Conservation (phyloP, 2,113 vertebrate species). For the Silurus asotus region DNA sequence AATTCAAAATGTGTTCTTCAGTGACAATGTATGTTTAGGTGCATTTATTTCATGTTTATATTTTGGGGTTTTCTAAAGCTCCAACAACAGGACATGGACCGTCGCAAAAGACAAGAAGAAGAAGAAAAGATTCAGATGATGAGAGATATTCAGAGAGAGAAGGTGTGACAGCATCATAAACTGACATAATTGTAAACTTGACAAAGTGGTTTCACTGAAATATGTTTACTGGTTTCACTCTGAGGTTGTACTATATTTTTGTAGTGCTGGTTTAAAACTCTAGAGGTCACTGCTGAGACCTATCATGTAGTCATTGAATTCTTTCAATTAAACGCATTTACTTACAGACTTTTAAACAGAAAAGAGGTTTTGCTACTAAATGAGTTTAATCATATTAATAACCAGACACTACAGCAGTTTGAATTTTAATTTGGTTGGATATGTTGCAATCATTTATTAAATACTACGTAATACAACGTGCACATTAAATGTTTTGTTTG, state of each 20-base stretch:
- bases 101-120: slow-evolving; percentile 73
- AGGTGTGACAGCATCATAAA: slow-evolving; percentile 66
- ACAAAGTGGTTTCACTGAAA: background rate
- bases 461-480: background rate
- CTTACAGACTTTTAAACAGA: slow-evolving; percentile 12
- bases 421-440: slow-evolving; percentile 8
- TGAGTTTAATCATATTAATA: slow-evolving; percentile 38
- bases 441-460: slow-evolving; percentile 15
- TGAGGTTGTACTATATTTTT: slow-evolving; percentile 30
- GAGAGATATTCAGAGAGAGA: slow-evolving; percentile 79
- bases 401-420: slow-evolving; percentile 26
- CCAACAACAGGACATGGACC: slow-evolving; percentile 71
- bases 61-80: slow-evolving; percentile 60
- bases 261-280: slow-evolving; percentile 50
- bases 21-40: background rate
- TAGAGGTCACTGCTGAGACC: slow-evolving; percentile 68
- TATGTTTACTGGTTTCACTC: background rate
- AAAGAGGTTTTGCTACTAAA: slow-evolving; percentile 41
- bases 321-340: slow-evolving; percentile 20
- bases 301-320: background rate
- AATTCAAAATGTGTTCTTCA: background rate
- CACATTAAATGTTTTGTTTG: background rate
- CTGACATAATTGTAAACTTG: background rate
- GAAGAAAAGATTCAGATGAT: slow-evolving; percentile 72
- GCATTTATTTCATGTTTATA: background rate